These are phyloP conservation scores for Blera fallax DNA, from an alignment of 2,888 invertebrate genomes.

Conservation along the genomic window DNA sequence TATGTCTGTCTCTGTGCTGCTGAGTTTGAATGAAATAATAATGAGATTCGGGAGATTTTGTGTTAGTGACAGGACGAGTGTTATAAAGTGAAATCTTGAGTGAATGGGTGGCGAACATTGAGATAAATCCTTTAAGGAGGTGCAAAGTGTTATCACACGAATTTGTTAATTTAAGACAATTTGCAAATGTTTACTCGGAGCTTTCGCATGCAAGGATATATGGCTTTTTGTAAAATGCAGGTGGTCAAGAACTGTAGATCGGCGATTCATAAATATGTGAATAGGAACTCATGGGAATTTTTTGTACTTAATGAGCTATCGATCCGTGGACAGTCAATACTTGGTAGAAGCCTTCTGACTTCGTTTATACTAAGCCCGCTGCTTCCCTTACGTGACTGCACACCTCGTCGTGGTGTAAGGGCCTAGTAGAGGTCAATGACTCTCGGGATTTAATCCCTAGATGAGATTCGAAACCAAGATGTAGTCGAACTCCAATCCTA, in stretches of 20 bases:
- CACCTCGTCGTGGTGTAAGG: too few relatives aligned
- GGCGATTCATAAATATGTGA: too few relatives aligned
- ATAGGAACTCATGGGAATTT: too few relatives aligned
- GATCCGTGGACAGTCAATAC: too few relatives aligned
- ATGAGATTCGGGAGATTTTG: conserved; percentile 40
- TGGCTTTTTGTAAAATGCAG: background rate
- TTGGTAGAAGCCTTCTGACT: too few relatives aligned
- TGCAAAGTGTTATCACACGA: background rate
- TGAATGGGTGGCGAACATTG: background rate
- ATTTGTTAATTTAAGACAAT: conserved; percentile 22
- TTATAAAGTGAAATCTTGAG: background rate
- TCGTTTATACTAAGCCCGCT: too few relatives aligned
- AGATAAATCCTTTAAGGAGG: conserved; percentile 7
- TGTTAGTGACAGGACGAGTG: background rate
- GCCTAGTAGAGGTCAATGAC: too few relatives aligned
- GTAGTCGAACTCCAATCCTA: too few relatives aligned
- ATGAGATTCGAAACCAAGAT: too few relatives aligned
- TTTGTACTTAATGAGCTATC: too few relatives aligned
- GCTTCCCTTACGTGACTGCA: too few relatives aligned
- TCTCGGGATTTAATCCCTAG: too few relatives aligned
- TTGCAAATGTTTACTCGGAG: background rate
- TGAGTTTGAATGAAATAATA: conserved; percentile 54
- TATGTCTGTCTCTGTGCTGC: conserved; percentile 22
- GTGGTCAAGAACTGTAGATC: background rate
- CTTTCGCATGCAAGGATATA: background rate